Evolutionary conservation across 2,888 invertebrate species (phyloP), one percentile per base, ranked within the genome.

Genomic region (Leptinotarsa haldemani): DNA sequence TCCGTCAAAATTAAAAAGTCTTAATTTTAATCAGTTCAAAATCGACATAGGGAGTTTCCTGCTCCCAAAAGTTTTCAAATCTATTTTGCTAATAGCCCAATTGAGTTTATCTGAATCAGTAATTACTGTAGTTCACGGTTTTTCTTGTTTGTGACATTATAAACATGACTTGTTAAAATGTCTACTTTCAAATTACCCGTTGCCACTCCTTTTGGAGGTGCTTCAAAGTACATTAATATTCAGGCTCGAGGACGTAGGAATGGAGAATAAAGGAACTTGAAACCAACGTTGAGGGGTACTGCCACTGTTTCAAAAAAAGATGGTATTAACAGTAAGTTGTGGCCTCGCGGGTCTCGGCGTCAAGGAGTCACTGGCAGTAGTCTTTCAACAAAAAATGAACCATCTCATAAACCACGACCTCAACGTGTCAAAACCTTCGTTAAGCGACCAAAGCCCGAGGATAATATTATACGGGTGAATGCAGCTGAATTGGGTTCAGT

Each of bases 111-210:
- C 70, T 77, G 78, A 78, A 77, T 69, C 82, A 68, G 71, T 74
- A 74, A 74, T 68, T 69, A 69, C 74, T 75, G 75, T 74, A 64
- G 20, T 65, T 83, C 82, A 83, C 74, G 78, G 82, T 82, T 85
- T 89, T 90, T 90, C 88, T 90, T 88, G 89, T 90, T 88, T 89
- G 87, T 88, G 88, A 87, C 88, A 88, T 87, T 84, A 90, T 89
- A 91, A 93, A 92, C 92, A 94, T 93, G 93, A 93, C 93, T 92
- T 93, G 91, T 91, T 94, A 93, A 93, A 91, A 94, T 94, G 94
- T 93, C 92, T 92, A 89, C 90, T 88, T 88, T 91, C 90, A 91
- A 91, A 89, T 89, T 90, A 90, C 88, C 88, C 88, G 89, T 89
- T 88, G 90, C 90, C 90, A 91, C 93, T 93, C 93, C 93, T 90